A percentile compares a stretch with the other conserved stretches of the same genome.
These are phyloP conservation scores for Margaritifera margaritifera DNA, from an alignment of 2,888 invertebrate species.

Conservation along the genomic window DNA sequence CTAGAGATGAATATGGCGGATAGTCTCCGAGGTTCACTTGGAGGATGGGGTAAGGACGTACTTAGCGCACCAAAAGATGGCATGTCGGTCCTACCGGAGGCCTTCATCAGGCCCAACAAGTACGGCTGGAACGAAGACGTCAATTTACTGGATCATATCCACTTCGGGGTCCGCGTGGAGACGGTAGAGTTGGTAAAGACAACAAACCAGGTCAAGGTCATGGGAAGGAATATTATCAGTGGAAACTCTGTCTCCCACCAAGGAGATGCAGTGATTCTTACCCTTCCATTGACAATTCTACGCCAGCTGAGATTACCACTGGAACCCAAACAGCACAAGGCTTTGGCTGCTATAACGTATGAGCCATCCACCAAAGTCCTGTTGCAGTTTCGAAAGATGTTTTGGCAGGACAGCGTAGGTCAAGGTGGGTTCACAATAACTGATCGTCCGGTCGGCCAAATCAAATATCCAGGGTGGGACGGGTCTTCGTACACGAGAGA, in stretches of 20 bases:
- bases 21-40: constrained; percentile 14
- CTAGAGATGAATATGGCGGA: constrained; percentile 15
- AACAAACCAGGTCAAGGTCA: constrained; percentile 9
- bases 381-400: constrained; percentile 27
- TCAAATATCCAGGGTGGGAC: too few relatives aligned
- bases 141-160: constrained; percentile 11
- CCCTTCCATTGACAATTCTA: constrained; percentile 26
- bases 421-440: background rate
- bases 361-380: constrained; percentile 26
- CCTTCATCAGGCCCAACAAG: constrained; percentile 7
- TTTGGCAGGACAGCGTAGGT: constrained; percentile 29
- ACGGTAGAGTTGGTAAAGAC: constrained; percentile 3
- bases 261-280: constrained; percentile 33
- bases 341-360: constrained; percentile 15
- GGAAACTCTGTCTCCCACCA: constrained; percentile 1
- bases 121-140: constrained; percentile 13
- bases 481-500: constrained; percentile 4
- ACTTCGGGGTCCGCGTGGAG: constrained; percentile 15
- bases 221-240: constrained; percentile 13
- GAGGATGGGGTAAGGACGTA: constrained; percentile 22
- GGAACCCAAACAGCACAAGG: background rate
- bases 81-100: constrained; percentile 18
- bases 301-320: constrained; percentile 25
- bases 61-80: constrained; percentile 15
- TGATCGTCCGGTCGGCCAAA: too few relatives aligned